Conservation (phyloP, 1,140 invertebrate genomes). For the Octopus sinensis region DNA sequence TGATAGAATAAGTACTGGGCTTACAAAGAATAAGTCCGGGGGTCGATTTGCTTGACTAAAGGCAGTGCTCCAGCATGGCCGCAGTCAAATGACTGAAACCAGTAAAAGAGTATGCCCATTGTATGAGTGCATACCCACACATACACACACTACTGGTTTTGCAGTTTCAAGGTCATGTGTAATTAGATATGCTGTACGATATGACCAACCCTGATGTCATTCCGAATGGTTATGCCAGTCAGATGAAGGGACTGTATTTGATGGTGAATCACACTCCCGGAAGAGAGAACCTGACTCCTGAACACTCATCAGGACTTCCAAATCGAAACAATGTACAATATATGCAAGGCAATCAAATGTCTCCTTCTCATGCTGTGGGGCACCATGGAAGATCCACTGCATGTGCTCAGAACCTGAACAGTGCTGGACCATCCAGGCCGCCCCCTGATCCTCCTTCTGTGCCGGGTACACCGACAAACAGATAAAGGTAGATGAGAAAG, state of each 20-base stretch:
- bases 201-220: not conserved
- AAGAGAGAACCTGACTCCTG: constrained; percentile 37
- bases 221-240: constrained; percentile 1
- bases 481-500: too few relatives aligned
- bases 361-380: constrained; percentile 15
- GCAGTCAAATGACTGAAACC: too few relatives aligned
- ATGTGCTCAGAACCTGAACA: constrained; percentile 13
- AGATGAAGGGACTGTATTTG: constrained; percentile 24
- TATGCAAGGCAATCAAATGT: constrained; percentile 6
- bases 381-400: constrained; percentile 5
- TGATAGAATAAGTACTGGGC: too few relatives aligned
- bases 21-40: too few relatives aligned
- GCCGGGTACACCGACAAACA: constrained; percentile 64
- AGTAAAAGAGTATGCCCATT: too few relatives aligned
- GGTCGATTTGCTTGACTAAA: too few relatives aligned
- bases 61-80: too few relatives aligned
- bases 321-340: constrained; percentile 5
- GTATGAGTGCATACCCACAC: too few relatives aligned
- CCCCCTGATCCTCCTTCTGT: constrained; percentile 60
- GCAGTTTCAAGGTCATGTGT: too few relatives aligned
- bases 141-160: too few relatives aligned
- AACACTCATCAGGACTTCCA: constrained; percentile 59
- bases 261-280: not conserved
- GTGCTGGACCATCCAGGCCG: constrained; percentile 52
- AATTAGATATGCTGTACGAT: not conserved